Evolutionary conservation across 2,888 invertebrate genomes (phyloP).

Genomic region (Morinoia aosen): DNA sequence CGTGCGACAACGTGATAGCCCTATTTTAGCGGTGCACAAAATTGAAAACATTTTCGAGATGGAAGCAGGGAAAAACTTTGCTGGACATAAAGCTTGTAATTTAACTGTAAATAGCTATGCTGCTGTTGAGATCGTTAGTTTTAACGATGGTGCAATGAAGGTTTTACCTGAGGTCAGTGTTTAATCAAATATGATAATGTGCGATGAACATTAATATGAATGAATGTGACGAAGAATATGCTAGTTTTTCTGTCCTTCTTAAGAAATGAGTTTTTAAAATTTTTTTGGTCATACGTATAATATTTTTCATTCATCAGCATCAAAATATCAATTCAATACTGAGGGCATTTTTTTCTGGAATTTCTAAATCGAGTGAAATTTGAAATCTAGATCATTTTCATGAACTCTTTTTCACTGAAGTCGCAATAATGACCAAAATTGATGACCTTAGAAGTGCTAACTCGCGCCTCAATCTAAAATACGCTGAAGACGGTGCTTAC

Average conservation of each 20-base stretch:
- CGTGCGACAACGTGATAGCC: background rate
- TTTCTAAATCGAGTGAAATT: background rate
- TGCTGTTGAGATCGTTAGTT: constrained; percentile 23
- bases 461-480: background rate
- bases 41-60: background rate
- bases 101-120: background rate
- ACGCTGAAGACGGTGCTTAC: background rate
- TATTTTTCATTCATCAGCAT: background rate
- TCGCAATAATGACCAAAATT: background rate
- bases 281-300: background rate
- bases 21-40: background rate
- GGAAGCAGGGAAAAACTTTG: background rate
- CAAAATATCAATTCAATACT: background rate
- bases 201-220: background rate
- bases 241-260: background rate
- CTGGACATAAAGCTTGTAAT: background rate
- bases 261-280: background rate
- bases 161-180: constrained; percentile 31
- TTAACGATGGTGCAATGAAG: constrained; percentile 13
- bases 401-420: background rate
- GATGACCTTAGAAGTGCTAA: background rate
- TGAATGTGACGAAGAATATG: background rate
- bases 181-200: constrained; percentile 29
- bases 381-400: background rate
- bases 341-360: background rate